phyloP scores from a whole-genome alignment of 2,113 vertebrate species.

The Nothoprocta perdicaria region DNA sequence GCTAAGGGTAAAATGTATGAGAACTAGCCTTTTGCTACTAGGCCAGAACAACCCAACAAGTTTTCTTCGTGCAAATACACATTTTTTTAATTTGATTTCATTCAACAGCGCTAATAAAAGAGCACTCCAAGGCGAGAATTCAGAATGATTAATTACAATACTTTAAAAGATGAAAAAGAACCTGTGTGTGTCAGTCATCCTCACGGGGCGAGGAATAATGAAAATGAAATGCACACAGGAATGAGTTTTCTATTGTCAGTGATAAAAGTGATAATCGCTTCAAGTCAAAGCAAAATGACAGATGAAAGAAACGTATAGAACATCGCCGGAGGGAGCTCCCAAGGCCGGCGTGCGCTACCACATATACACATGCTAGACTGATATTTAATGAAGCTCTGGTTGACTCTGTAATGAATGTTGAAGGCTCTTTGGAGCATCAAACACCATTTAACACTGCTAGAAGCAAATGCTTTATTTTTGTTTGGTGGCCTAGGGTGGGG shows the following conservation, averaged over 20 bases:
- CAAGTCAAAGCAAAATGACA: conserved; percentile 70
- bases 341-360: conserved; percentile 41
- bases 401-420: conserved; percentile 67
- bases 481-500: rapidly evolving
- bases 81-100: conserved; percentile 55
- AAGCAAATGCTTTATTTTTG: conserved; percentile 42
- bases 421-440: conserved; percentile 66
- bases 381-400: conserved; percentile 70
- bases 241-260: conserved; percentile 67
- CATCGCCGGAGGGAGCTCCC: conserved; percentile 40
- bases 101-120: conserved; percentile 23
- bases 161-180: conserved; percentile 62
- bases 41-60: not conserved
- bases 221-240: conserved; percentile 66
- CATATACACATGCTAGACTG: conserved; percentile 59
- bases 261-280: conserved; percentile 69
- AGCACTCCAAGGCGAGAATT: conserved; percentile 55
- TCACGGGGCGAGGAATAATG: conserved; percentile 53
- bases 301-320: conserved; percentile 70
- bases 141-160: conserved; percentile 65
- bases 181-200: conserved; percentile 58
- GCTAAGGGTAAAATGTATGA: not conserved
- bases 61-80: not conserved
- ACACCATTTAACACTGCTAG: conserved; percentile 46
- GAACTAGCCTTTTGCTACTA: not conserved